phyloP scores from a whole-genome alignment of 2,888 invertebrate species.

The Shargacucullia verbasci region DNA sequence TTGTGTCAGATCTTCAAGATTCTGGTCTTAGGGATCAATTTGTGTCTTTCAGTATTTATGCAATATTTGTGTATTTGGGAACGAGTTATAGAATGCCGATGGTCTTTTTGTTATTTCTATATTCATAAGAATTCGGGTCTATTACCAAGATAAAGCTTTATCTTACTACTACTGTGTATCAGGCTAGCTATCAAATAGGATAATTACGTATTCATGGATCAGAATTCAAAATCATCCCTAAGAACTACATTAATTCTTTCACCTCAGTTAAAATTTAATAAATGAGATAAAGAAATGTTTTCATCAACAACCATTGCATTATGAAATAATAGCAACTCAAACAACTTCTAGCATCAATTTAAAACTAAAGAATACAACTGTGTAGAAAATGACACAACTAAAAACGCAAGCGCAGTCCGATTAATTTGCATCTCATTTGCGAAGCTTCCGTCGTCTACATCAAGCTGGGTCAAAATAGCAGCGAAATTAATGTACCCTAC shows the following conservation, averaged over 20 bases:
- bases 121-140: too few relatives aligned
- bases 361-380: slow-evolving; percentile 38
- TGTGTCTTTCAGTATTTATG: not conserved
- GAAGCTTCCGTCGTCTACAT: slow-evolving; percentile 24
- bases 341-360: slow-evolving; percentile 42
- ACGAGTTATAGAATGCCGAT: too few relatives aligned
- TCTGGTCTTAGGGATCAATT: not conserved
- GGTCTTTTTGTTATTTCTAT: too few relatives aligned
- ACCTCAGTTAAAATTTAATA: too few relatives aligned
- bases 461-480: slow-evolving; percentile 34
- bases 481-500: slow-evolving; percentile 49
- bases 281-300: too few relatives aligned
- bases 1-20: slow-evolving; percentile 13
- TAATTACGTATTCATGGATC: too few relatives aligned
- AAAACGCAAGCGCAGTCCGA: slow-evolving; percentile 47
- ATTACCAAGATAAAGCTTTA: too few relatives aligned
- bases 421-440: slow-evolving; percentile 59
- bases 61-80: too few relatives aligned
- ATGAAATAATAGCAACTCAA: slow-evolving; percentile 18
- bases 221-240: too few relatives aligned
- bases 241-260: too few relatives aligned
- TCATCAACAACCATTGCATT: slow-evolving; percentile 6
- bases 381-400: slow-evolving; percentile 45
- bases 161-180: too few relatives aligned
- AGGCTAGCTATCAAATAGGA: too few relatives aligned